phyloP scores from a whole-genome alignment of 2,888 invertebrate genomes.

The Cataglyphis livida region DNA sequence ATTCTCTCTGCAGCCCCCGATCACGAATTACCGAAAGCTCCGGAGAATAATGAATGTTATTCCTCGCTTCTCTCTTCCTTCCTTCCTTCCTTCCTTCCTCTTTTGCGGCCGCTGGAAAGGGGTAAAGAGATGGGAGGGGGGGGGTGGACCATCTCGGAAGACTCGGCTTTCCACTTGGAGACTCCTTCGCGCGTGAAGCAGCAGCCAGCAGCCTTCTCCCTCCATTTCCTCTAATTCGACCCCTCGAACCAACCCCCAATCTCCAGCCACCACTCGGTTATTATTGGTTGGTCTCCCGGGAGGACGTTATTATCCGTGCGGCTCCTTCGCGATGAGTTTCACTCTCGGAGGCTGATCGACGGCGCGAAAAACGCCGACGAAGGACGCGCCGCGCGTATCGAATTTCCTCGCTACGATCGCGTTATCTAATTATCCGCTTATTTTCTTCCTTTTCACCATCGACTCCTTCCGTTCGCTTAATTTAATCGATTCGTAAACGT shows the following conservation, averaged over 20 bases:
- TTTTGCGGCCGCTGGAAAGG: constrained; percentile 19
- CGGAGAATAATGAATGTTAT: constrained; percentile 55
- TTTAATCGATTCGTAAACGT: not conserved
- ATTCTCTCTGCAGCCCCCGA: constrained; percentile 33
- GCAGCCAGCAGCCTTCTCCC: not conserved
- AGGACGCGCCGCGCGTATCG: constrained; percentile 60
- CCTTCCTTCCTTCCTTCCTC: constrained; percentile 2
- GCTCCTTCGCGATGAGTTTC: constrained; percentile 77
- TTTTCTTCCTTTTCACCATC: not conserved
- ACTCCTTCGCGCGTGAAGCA: constrained; percentile 37
- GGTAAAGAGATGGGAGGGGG: constrained; percentile 16
- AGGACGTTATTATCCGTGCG: constrained; percentile 80
- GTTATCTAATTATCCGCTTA: constrained; percentile 66
- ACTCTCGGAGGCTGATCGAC: constrained; percentile 74
- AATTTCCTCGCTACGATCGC: constrained; percentile 42
- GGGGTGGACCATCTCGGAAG: constrained; percentile 30
- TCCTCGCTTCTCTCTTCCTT: constrained; percentile 30
- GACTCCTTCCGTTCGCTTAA: not conserved
- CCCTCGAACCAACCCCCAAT: constrained; percentile 73
- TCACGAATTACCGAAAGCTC: constrained; percentile 53
- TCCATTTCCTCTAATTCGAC: constrained; percentile 74
- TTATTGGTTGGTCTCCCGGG: constrained; percentile 79
- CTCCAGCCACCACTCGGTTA: constrained; percentile 78
- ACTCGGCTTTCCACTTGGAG: constrained; percentile 50
- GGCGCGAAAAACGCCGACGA: constrained; percentile 73